Evolutionary conservation across 1,140 invertebrate species (phyloP).

Genomic region (Zeugodacus cucurbitae): DNA sequence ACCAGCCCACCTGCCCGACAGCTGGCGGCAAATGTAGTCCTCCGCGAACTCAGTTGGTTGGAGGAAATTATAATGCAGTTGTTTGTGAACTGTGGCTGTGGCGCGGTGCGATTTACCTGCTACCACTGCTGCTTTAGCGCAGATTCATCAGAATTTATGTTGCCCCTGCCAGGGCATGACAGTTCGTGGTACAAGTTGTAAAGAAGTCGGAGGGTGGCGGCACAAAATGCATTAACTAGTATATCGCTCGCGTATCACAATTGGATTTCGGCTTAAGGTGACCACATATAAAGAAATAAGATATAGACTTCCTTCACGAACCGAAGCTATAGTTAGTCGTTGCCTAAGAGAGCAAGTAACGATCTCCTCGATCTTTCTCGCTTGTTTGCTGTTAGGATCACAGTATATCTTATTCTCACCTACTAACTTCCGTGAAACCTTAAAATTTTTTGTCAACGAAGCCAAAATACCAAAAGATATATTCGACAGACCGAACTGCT

Average conservation of each 20-base stretch:
- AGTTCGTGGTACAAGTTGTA: not conserved
- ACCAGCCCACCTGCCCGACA: not conserved
- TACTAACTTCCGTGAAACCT: too few relatives aligned
- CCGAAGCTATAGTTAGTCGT: too few relatives aligned
- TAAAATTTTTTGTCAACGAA: too few relatives aligned
- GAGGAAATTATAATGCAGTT: not conserved
- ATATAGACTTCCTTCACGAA: too few relatives aligned
- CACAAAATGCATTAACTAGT: not conserved
- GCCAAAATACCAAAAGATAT: too few relatives aligned
- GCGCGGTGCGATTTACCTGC: not conserved
- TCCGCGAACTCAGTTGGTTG: not conserved
- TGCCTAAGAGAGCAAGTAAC: too few relatives aligned
- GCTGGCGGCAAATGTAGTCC: not conserved
- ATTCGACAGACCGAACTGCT: too few relatives aligned
- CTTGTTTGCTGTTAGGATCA: too few relatives aligned
- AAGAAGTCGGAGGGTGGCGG: not conserved
- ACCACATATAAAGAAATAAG: not conserved
- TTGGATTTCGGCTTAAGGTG: not conserved
- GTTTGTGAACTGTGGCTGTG: not conserved
- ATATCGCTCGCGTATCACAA: not conserved
- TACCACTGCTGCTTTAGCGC: not conserved
- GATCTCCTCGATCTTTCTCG: too few relatives aligned
- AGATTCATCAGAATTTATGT: slow-evolving; percentile 31
- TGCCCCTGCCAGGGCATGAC: not conserved
- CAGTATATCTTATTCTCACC: too few relatives aligned